These are phyloP conservation scores for Drosophila sp. DNA, from an alignment of 1,140 invertebrate species.

Conservation along the genomic window DNA sequence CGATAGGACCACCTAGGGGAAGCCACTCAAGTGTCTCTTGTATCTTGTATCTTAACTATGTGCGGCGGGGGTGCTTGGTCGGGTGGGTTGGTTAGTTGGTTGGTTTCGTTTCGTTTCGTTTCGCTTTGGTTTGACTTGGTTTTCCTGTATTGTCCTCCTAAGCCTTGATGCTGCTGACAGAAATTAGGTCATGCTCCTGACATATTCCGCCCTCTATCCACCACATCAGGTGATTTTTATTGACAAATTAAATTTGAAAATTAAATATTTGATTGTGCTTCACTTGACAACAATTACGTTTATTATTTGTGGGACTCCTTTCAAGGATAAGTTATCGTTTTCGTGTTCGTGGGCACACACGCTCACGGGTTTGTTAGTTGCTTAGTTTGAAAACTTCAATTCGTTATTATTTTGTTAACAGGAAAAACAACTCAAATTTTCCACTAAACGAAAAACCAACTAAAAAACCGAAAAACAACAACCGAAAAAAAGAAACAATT, in stretches of 20 bases:
- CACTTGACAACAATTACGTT: too few species aligned
- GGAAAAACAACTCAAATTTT: conserved; percentile 42
- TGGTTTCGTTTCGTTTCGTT: too few species aligned
- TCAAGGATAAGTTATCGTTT: not conserved
- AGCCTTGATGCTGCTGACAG: conserved; percentile 26
- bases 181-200: conserved; percentile 63
- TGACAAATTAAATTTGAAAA: not conserved
- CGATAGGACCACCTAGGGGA: conserved; percentile 29
- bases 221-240: conserved; percentile 45
- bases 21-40: conserved; percentile 52
- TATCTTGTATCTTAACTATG: not conserved
- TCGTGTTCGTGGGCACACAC: not conserved
- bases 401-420: conserved; percentile 30
- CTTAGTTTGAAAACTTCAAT: conserved; percentile 9
- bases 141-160: conserved; percentile 37
- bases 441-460: not conserved
- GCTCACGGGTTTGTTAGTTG: not conserved
- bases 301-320: too few species aligned
- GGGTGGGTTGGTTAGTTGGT: not conserved
- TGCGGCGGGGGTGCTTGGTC: conserved; percentile 1
- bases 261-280: too few species aligned
- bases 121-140: not conserved
- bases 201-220: conserved; percentile 13
- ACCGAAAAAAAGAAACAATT: conserved; percentile 10
- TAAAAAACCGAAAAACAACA: conserved; percentile 17